Base-by-base conservation (phyloP, 2,113 vertebrate species). In the Heterotilapia buettikoferi region DNA sequence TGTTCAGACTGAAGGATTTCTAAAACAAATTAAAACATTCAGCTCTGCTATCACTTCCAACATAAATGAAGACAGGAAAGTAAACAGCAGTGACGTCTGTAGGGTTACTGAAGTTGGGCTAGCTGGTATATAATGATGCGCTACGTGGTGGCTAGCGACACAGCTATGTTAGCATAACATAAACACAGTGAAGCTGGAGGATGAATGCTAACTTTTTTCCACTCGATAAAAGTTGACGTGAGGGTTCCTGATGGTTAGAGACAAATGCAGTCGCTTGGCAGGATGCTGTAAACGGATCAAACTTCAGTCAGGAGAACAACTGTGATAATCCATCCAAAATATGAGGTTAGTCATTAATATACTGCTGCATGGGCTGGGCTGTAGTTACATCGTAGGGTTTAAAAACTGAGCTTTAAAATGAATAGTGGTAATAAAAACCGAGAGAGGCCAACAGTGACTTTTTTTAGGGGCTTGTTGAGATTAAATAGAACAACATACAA, bases 1-100 rank as follows among this genome's bases (percentile, higher is more conserved):
- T 19, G 29, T 2, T 33, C 29, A 0, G 9, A 61, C 57, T 10
- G 57, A 33, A 0, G 2, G 0, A 33, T 61, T 3, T 6, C 16
- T 10, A 6, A 61, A 61, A 61, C 57, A 61, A 33, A 61, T 61
- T 3, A 10, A 61, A 10, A 61, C 29, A 3, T 1, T 6, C 57
- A 61, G 16, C 57, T 61, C 26, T 61, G 14, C 1, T 61, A 1
- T 61, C 2, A 3, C 29, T 61, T 61, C 8, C 29, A 18, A 61
- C 5, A 61, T 61, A 61, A 61, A 61, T 61, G 26, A 61, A 0
- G 14, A 61, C 14, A 61, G 57, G 0, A 61, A 61, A 10, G 0
- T 61, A 61, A 61, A 61, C 8, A 10, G 8, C 57, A 61, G 57
- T 61, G 57, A 61, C 0, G 0, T 33, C 0, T 33, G 57, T 31